Percentiles rank a stretch among this genome's conserved stretches.
Evolutionary conservation across 1,140 invertebrate genomes (phyloP).

Genomic region (Ridgeia piscesae): DNA sequence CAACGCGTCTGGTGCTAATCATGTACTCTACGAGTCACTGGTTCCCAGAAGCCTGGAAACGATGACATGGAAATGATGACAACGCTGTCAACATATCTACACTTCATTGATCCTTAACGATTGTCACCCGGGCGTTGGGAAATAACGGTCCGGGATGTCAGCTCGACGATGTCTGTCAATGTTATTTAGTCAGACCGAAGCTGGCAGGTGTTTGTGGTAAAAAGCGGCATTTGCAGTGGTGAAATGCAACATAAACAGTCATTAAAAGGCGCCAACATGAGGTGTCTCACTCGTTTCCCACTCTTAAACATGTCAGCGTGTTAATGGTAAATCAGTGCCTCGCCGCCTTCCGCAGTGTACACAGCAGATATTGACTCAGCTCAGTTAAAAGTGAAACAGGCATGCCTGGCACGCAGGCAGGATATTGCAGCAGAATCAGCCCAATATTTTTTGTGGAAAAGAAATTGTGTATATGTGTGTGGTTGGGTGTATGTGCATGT

Average conservation of each 20-base stretch:
- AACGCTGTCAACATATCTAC: not conserved
- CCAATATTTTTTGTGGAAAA: not conserved
- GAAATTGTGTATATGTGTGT: not conserved
- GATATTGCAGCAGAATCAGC: not conserved
- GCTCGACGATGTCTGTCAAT: not conserved
- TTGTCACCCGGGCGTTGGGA: not conserved
- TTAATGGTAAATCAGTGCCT: not conserved
- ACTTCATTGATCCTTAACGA: not conserved
- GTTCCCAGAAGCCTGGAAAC: not conserved
- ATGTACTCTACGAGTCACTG: not conserved
- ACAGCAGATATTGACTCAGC: not conserved
- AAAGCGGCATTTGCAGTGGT: not conserved
- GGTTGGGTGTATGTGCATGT: too few relatives aligned
- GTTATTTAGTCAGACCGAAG: not conserved
- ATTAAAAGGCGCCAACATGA: not conserved
- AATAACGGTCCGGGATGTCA: not conserved
- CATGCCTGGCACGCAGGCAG: not conserved
- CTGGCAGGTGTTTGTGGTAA: not conserved
- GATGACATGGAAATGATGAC: not conserved
- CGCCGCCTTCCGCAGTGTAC: not conserved
- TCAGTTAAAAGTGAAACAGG: not conserved
- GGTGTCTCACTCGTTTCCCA: not conserved
- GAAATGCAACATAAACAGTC: not conserved
- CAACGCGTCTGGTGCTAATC: not conserved
- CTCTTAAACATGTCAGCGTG: not conserved